Conservation (phyloP, 1,140 invertebrate species). For the Sesamia nonagrioides region DNA sequence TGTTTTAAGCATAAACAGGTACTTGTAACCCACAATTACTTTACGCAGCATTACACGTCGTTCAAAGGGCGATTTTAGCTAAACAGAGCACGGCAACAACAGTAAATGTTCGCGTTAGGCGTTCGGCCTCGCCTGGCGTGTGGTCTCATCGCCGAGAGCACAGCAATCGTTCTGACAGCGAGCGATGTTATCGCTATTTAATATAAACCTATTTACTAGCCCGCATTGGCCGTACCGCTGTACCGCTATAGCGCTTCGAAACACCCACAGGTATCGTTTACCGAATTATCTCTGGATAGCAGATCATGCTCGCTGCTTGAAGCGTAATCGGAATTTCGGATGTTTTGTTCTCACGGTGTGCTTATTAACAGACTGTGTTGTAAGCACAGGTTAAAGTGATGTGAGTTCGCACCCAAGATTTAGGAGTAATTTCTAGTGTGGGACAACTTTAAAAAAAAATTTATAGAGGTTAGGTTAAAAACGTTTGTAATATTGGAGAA, state of each 20-base stretch:
- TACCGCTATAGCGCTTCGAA: conserved; percentile 58
- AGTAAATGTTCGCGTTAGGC: conserved; percentile 42
- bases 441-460: too few species aligned
- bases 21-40: conserved; percentile 33
- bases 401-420: too few species aligned
- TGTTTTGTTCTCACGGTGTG: conserved; percentile 35
- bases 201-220: conserved; percentile 71
- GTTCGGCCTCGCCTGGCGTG: conserved; percentile 63
- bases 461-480: too few species aligned
- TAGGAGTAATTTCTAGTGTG: too few species aligned
- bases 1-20: conserved; percentile 33
- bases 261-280: conserved; percentile 51
- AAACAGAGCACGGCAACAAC: conserved; percentile 33
- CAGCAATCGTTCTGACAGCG: conserved; percentile 74
- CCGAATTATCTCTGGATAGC: conserved; percentile 17
- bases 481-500: too few species aligned
- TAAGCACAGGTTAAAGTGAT: neutral
- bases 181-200: conserved; percentile 73
- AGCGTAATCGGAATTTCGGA: neutral
- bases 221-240: conserved; percentile 61
- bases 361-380: conserved; percentile 4
- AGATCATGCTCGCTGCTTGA: conserved; percentile 10
- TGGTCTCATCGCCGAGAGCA: conserved; percentile 67
- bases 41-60: conserved; percentile 38
- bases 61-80: conserved; percentile 30